phyloP scores from a whole-genome alignment of 1,140 invertebrate species.

The Maconellicoccus hirsutus region DNA sequence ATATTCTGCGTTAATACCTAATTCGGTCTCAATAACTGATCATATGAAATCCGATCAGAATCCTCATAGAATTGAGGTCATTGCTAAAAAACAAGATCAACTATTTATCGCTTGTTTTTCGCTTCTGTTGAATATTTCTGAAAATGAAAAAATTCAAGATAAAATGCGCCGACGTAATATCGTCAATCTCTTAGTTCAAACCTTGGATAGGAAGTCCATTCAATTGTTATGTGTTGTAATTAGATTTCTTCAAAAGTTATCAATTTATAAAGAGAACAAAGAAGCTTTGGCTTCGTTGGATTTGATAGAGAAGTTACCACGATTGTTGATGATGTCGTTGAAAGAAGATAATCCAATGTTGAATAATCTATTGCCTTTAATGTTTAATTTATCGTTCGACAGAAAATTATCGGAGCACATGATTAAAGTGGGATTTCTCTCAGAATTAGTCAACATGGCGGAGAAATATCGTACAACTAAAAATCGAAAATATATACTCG shows the following conservation, averaged over 20 bases:
- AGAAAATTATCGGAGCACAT: slow-evolving; percentile 73
- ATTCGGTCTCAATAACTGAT: neutral
- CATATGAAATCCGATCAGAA: slow-evolving; percentile 7
- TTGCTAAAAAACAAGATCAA: slow-evolving; percentile 86
- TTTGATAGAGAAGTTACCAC: slow-evolving; percentile 61
- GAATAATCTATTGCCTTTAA: slow-evolving; percentile 72
- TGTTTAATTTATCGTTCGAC: slow-evolving; percentile 98
- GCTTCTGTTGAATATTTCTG: slow-evolving; percentile 85
- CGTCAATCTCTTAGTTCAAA: slow-evolving; percentile 74
- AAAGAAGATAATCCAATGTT: slow-evolving; percentile 67
- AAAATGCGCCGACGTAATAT: slow-evolving; percentile 95
- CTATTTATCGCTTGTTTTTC: slow-evolving; percentile 61
- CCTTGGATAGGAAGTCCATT: slow-evolving; percentile 65
- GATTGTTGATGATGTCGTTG: slow-evolving; percentile 43
- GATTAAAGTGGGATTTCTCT: slow-evolving; percentile 75
- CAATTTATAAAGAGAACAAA: slow-evolving; percentile 89
- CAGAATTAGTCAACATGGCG: slow-evolving; percentile 39
- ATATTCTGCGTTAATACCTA: neutral
- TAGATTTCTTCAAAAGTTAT: slow-evolving; percentile 90
- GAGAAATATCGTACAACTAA: slow-evolving; percentile 54
- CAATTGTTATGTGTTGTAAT: slow-evolving; percentile 84
- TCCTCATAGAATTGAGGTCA: slow-evolving; percentile 34
- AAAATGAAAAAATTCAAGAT: slow-evolving; percentile 86
- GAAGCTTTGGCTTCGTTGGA: slow-evolving; percentile 73
- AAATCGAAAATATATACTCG: slow-evolving; percentile 69